Base-by-base conservation (phyloP, 2,797 vertebrate genomes). In the Artibeus lituratus region DNA sequence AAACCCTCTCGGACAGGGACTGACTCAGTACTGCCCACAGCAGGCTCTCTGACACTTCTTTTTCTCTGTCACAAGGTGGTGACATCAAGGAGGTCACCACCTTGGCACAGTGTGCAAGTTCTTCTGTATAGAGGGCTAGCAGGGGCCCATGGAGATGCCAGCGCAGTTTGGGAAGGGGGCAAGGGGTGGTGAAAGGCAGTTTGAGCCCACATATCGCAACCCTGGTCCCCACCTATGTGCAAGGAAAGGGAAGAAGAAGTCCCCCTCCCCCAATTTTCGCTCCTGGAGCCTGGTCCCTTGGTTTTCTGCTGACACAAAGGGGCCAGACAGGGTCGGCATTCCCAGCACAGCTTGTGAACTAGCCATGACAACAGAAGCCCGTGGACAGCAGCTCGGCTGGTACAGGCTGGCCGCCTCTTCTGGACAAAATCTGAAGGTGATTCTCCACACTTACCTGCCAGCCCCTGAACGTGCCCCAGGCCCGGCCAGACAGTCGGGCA, bases 191-290 rank as follows among this genome's bases (percentile, higher is more conserved):
- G 26, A 77, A 47, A 32, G 18, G 7, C 29, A 16, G 29, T 14
- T 37, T 2, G 72, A 32, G 77, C 26, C 1, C 37, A 9, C 37
- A 65, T 12, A 37, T 2, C 29, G 55, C 59, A 35, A 21, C 35
- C 37, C 37, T 7, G 6, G 18, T 26, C 18, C 55, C 51, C 78
- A 24, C n/a, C 7, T 4, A 18, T 5, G 26, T 12, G 53, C 37
- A 65, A 16, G 51, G 16, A n/a, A 73, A 57, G 35, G 22, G 26
- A 21, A 18, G 21, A 81, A 81, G 7, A 35, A 2, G 5, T 18
- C 7, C 14, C 1, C 1, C 1, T n/a, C 12, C 32, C 2, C 32
- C 12, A 0, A 1, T 42, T 22, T 35, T 26, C 4, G 39, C 53
- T 74, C 44, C 59, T 10, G 65, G 35, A 1, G 42, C 69, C 18